Evolutionary conservation across 1,140 invertebrate species (phyloP).

Genomic region (Magallana angulata): DNA sequence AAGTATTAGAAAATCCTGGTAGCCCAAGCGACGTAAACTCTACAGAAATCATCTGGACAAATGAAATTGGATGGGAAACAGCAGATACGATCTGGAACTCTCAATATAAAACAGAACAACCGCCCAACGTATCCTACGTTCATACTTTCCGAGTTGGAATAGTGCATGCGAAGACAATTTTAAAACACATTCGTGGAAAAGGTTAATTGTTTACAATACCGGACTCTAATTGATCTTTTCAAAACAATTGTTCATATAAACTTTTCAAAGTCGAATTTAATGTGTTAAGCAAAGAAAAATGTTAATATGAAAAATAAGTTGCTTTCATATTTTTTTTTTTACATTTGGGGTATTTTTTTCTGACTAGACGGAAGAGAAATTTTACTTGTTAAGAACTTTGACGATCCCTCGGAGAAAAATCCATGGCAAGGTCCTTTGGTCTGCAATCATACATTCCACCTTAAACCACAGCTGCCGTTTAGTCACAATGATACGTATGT

Average conservation of each 20-base stretch:
- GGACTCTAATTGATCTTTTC: too few relatives aligned
- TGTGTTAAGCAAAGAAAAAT: too few relatives aligned
- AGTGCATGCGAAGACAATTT: slow-evolving; percentile 1
- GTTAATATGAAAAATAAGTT: too few relatives aligned
- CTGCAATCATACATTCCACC: not conserved
- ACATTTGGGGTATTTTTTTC: too few relatives aligned
- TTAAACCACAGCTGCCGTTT: not conserved
- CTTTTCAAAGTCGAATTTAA: too few relatives aligned
- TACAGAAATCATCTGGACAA: not conserved
- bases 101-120: not conserved
- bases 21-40: not conserved
- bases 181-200: not conserved
- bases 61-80: slow-evolving; percentile 9
- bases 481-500: too few relatives aligned
- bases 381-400: not conserved
- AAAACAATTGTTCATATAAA: too few relatives aligned
- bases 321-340: too few relatives aligned
- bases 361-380: not conserved
- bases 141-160: not conserved
- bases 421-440: not conserved
- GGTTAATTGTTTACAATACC: not conserved
- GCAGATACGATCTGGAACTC: not conserved
- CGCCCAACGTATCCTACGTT: not conserved
- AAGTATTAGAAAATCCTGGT: not conserved
- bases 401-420: not conserved